Percentiles rank a stretch among this genome's conserved stretches.
Evolutionary conservation across 2,113 vertebrate species (phyloP).

Genomic region (Globicephala melas): DNA sequence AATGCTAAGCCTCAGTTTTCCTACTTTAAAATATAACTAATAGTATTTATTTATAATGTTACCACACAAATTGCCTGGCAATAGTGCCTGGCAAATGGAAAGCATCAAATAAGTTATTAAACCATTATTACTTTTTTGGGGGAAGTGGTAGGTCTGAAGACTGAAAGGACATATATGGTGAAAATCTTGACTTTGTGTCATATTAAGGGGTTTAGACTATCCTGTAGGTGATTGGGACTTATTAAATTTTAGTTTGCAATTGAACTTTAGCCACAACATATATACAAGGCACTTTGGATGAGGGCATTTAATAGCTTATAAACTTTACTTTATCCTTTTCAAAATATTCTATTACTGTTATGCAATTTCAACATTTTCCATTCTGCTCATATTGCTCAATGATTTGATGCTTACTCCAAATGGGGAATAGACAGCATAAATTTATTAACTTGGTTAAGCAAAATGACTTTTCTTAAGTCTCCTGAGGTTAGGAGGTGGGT

Average conservation of each 20-base stretch:
- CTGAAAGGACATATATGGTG: neutral
- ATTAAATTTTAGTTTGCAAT: constrained; percentile 41
- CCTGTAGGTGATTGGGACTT: neutral
- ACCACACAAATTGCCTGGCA: neutral
- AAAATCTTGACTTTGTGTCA: neutral
- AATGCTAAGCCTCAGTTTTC: neutral
- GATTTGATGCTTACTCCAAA: constrained; percentile 8
- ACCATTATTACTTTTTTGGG: neutral
- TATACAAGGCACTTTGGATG: neutral
- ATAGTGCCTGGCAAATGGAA: neutral
- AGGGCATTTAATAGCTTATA: neutral
- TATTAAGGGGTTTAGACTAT: neutral
- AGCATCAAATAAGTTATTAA: neutral
- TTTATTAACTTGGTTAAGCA: constrained; percentile 7
- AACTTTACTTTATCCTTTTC: constrained; percentile 18
- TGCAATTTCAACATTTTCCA: neutral
- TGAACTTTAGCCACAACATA: neutral
- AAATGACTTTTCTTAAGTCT: neutral
- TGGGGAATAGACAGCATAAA: neutral
- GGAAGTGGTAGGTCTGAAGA: neutral
- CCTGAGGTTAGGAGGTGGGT: neutral
- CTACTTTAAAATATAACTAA: constrained; percentile 14
- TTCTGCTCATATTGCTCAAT: neutral
- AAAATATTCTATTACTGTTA: neutral
- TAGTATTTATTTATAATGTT: neutral